These are phyloP conservation scores for Aselliscus stoliczkanus DNA, from an alignment of 2,797 vertebrate genomes.

Conservation along the genomic window DNA sequence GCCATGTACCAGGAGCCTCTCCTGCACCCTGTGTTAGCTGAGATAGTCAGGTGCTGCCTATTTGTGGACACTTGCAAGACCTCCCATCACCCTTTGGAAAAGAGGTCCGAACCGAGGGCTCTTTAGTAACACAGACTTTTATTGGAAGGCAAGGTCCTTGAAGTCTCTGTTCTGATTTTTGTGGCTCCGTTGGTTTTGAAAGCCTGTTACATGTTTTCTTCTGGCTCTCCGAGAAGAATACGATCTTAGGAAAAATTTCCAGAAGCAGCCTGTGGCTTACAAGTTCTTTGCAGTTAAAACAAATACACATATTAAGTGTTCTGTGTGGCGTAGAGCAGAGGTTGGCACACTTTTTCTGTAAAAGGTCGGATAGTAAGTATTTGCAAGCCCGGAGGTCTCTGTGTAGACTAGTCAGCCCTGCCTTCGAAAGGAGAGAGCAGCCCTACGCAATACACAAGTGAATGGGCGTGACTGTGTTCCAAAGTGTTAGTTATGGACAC, in stretches of 20 bases:
- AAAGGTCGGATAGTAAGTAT: neutral
- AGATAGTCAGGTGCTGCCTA: neutral
- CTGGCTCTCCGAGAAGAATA: neutral
- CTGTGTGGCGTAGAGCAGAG: neutral
- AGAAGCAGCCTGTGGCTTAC: neutral
- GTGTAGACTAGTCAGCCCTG: neutral
- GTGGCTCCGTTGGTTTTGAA: neutral
- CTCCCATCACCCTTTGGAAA: neutral
- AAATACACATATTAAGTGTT: neutral
- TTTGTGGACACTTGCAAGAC: neutral
- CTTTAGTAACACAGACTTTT: neutral
- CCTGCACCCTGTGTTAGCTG: neutral
- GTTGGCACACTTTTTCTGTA: neutral
- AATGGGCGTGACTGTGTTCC: neutral
- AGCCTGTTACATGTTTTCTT: neutral
- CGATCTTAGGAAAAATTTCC: constrained; percentile 1
- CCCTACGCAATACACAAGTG: neutral
- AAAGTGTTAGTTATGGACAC: neutral
- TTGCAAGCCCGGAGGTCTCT: neutral
- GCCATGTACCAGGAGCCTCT: neutral
- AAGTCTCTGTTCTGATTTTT: neutral
- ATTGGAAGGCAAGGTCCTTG: neutral
- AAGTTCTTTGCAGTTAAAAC: neutral
- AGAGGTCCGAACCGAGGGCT: neutral
- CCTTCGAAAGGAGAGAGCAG: neutral